Conservation (phyloP, 2,113 vertebrate species). For the Charina bottae region DNA sequence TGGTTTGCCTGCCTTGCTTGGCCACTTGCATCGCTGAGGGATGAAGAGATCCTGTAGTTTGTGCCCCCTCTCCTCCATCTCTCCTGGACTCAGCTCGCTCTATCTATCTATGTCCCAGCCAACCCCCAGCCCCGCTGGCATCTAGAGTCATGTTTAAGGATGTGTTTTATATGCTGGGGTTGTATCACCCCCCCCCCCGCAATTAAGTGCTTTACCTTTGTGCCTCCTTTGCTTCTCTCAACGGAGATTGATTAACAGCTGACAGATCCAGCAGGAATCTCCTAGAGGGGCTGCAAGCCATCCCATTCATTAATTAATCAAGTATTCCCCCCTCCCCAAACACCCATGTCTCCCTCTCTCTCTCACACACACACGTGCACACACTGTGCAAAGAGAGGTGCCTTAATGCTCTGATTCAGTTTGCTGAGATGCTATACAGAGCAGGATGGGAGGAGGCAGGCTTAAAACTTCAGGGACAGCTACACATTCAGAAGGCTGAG, state of each 20-base stretch:
- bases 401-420: neutral
- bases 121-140: conserved; percentile 4
- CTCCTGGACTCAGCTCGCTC: conserved; percentile 4
- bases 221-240: conserved; percentile 44
- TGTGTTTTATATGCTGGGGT: conserved; percentile 56
- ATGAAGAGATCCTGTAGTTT: neutral
- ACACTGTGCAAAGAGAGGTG: neutral
- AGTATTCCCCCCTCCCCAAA: conserved; percentile 40
- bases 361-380: neutral
- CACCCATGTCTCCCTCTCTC: neutral
- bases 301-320: conserved; percentile 59
- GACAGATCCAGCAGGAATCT: conserved; percentile 57
- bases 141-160: conserved; percentile 40
- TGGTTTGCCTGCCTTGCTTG: neutral
- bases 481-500: neutral
- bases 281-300: conserved; percentile 53
- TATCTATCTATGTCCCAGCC: neutral
- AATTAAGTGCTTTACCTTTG: conserved; percentile 58
- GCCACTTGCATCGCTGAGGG: neutral
- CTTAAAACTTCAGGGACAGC: neutral
- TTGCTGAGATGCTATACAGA: neutral
- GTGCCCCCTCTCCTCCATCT: neutral
- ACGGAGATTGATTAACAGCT: conserved; percentile 59
- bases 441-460: neutral
- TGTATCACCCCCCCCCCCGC: conserved; percentile 42